Percentiles rank a stretch among this genome's conserved stretches.
Conservation (phyloP, 2,888 invertebrate species). For the Sylvicola cinctus region DNA sequence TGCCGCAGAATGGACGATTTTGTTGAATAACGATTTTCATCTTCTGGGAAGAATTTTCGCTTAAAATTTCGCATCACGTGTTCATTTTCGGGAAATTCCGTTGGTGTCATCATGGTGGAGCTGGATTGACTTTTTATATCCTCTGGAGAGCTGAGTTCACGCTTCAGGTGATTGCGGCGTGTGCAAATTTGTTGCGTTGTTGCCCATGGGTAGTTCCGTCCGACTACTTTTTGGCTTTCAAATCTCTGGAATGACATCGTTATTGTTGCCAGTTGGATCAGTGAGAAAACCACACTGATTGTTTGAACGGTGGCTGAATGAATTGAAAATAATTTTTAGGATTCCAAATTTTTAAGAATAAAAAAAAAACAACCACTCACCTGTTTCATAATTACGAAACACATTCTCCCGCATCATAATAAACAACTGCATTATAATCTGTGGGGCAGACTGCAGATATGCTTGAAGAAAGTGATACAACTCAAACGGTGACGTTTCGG, state of each 20-base stretch:
- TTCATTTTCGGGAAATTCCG: slow-evolving; percentile 18
- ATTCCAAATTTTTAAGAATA: neutral
- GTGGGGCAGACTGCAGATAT: slow-evolving; percentile 56
- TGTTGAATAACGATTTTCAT: no score
- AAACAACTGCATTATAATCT: slow-evolving; percentile 41
- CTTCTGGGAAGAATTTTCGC: no score
- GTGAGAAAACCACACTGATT: slow-evolving; percentile 41
- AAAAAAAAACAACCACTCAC: slow-evolving; percentile 24
- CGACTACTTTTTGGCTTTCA: slow-evolving; percentile 53
- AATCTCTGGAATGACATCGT: slow-evolving; percentile 55
- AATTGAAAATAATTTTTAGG: neutral
- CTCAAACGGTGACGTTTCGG: slow-evolving; percentile 47
- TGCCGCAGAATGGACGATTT: no score
- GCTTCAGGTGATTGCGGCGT: slow-evolving; percentile 9
- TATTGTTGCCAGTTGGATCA: slow-evolving; percentile 45
- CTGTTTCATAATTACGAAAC: slow-evolving; percentile 37
- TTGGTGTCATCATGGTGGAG: neutral
- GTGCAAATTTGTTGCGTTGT: slow-evolving; percentile 20
- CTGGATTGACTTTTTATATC: slow-evolving; percentile 3
- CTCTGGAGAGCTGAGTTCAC: slow-evolving; percentile 7
- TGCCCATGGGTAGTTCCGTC: slow-evolving; percentile 54
- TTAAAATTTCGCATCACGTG: slow-evolving; percentile 11
- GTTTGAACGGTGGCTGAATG: slow-evolving; percentile 30
- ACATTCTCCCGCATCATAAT: slow-evolving; percentile 37
- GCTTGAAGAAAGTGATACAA: slow-evolving; percentile 59